Base-by-base conservation (phyloP, 2,113 vertebrate species). In the Takifugu flavidus region DNA sequence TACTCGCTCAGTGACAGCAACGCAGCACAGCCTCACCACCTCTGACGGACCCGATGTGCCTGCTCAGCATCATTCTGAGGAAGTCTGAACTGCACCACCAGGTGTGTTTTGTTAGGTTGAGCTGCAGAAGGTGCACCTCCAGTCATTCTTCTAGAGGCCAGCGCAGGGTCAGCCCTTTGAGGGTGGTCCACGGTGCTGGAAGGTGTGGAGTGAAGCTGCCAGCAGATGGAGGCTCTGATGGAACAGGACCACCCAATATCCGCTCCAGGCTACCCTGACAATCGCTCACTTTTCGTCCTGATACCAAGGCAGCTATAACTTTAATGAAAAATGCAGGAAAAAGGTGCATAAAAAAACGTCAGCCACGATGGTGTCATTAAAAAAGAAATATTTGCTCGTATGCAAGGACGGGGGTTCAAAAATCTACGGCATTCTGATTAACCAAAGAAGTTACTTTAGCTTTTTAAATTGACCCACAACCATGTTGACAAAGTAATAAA, bases 111-210 rank as follows among this genome's bases (percentile, higher is more conserved):
- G 56, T 71, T 47, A 44, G 50, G 26, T 20, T 45, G 62, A 47
- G 54, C 27, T 53, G 44, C 29, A 56, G 55, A 72, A 69, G 54
- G 59, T 56, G 67, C 25, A 26, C 57, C 60, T 72, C 27, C 8
- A 49, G 63, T 39, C 51, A 67, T 66, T 71, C 71, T 47, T 53
- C 25, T 46, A 75, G 72, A 85, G 82, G 78, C 82, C 77, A 89
- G 68, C 34, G 49, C 68, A 60, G 70, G 83, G 84, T 89, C 84
- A 88, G 65, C 25, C 43, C 65, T 75, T 61, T 65, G 75, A 82
- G 67, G 77, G 80, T 87, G 87, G 88, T 84, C 81, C 53, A 58
- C 0, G 31, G 59, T 53, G 66, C 53, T 51, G 59, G 58, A 51
- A 72, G 51, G 58, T 56, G 5, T 11, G 28, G 46, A 60, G 46